Base-by-base conservation (phyloP, 2,113 vertebrate genomes). In the Donacobius atricapilla region DNA sequence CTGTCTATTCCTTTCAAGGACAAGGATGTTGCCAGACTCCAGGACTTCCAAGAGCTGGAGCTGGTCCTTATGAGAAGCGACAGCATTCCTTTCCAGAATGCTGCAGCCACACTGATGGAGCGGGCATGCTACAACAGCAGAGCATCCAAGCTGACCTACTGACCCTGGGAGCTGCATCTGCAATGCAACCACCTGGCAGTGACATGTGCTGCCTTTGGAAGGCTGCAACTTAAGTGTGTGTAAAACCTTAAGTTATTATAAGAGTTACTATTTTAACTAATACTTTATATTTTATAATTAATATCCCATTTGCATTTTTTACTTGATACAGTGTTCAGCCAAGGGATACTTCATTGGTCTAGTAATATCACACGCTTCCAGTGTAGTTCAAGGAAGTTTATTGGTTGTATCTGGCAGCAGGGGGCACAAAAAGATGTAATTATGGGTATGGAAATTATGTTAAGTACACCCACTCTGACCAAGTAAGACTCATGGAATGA, bases 41-140 rank as follows among this genome's bases (percentile, higher is more conserved):
- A 98, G 96, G 98, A 99, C 97, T 99, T 99, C 89, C 99, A 99
- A 80, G 99, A 99, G 97, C 97, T 99, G 96, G 99, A 99, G 96
- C 57, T 99, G 9, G 98, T 99, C 56, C 93, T 99, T 70, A 11
- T 35, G 69, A 97, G 97, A 95, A 98, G 97, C 7, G 95, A 97
- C 2, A 98, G 97, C 88, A 97, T 97, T 69, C 96, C 98, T 3
- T 96, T 98, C 44, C 97, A 83, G 90, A 97, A 95, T 2, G 30
- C 96, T 9, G 83, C 81, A 1, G 21, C 94, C 2, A 33, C 96
- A 9, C 86, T 99, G 56, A 97, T 88, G 0, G 98, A 99, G 84
- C 96, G 95, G 83, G 97, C 98, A 2, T 99, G 98, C 97, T 99
- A 98, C 98, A 99, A 98, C 91, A 98, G 98, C 80, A 98, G 97